These are phyloP conservation scores for Karalla daura DNA, from an alignment of 2,797 vertebrate genomes.

Conservation along the genomic window DNA sequence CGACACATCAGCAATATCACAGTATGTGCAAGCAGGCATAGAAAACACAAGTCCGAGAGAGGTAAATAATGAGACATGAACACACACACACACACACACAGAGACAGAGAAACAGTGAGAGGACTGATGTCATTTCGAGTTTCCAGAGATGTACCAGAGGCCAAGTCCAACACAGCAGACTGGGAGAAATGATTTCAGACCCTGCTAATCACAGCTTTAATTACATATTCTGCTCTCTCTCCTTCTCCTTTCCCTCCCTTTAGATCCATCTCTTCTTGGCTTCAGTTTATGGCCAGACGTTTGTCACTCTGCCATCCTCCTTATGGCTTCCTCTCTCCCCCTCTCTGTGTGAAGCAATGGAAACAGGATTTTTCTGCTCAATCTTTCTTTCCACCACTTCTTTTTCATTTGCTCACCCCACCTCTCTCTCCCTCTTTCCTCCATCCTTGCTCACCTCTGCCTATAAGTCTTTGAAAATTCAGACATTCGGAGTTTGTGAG, in stretches of 20 bases:
- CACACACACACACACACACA: not conserved
- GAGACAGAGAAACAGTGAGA: not conserved
- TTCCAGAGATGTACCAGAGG: conserved; percentile 53
- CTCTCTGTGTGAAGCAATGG: conserved; percentile 74
- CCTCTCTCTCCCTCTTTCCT: not conserved
- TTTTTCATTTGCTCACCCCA: conserved; percentile 30
- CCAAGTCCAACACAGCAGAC: conserved; percentile 67
- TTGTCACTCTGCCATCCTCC: conserved; percentile 76
- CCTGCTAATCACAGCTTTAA: conserved; percentile 74
- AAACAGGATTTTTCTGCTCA: conserved; percentile 62
- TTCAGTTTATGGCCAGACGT: conserved; percentile 71
- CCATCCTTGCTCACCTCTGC: conserved; percentile 25
- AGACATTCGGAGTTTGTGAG: conserved; percentile 18
- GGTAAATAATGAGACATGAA: not conserved
- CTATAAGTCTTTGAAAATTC: conserved; percentile 19
- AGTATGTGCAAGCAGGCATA: not conserved
- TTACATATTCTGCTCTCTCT: conserved; percentile 63
- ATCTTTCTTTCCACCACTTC: conserved; percentile 62
- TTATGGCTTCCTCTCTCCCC: conserved; percentile 68
- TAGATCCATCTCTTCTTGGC: conserved; percentile 64
- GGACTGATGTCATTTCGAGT: conserved; percentile 64
- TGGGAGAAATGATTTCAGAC: conserved; percentile 73
- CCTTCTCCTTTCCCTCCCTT: conserved; percentile 41
- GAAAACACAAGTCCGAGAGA: conserved; percentile 4
- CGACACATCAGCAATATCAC: not conserved